Conservation (phyloP, 2,113 vertebrate genomes). For the Epinephelus lanceolatus region DNA sequence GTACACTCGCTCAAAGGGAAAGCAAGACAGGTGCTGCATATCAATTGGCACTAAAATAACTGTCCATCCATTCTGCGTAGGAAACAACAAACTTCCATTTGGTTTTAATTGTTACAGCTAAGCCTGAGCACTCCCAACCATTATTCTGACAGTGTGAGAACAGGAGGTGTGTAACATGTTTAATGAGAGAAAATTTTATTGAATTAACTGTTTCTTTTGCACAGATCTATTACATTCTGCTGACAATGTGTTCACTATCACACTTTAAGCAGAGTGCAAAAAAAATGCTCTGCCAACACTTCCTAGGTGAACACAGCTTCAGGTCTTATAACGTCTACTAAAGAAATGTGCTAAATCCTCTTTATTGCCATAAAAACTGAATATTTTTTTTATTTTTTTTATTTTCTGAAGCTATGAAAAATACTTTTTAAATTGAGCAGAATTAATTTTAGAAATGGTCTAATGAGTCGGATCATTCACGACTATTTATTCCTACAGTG, state of each 20-base stretch:
- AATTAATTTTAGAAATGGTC: neutral
- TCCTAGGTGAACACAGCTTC: neutral
- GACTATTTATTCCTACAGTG: neutral
- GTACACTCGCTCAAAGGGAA: constrained; percentile 19
- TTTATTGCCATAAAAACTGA: neutral
- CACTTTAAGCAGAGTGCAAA: constrained; percentile 6
- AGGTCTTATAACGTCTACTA: neutral
- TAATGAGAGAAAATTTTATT: constrained; percentile 39
- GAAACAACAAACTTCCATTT: constrained; percentile 48
- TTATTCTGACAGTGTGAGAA: constrained; percentile 31
- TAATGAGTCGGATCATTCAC: constrained; percentile 5
- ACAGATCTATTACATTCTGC: constrained; percentile 34
- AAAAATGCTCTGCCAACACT: neutral
- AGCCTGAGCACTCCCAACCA: constrained; percentile 26
- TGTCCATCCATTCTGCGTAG: constrained; percentile 47
- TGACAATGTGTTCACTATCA: constrained; percentile 34
- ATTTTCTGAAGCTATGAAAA: neutral
- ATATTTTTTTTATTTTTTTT: neutral
- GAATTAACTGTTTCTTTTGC: constrained; percentile 36
- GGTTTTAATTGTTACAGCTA: constrained; percentile 56
- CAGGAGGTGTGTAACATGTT: constrained; percentile 42
- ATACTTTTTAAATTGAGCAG: neutral
- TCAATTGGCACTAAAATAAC: constrained; percentile 35
- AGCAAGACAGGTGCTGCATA: constrained; percentile 46
- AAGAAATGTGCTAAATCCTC: neutral